Evolutionary conservation across 2,113 vertebrate genomes (phyloP), one percentile per base, ranked within the genome.

Genomic region (Ammodytes marinus): DNA sequence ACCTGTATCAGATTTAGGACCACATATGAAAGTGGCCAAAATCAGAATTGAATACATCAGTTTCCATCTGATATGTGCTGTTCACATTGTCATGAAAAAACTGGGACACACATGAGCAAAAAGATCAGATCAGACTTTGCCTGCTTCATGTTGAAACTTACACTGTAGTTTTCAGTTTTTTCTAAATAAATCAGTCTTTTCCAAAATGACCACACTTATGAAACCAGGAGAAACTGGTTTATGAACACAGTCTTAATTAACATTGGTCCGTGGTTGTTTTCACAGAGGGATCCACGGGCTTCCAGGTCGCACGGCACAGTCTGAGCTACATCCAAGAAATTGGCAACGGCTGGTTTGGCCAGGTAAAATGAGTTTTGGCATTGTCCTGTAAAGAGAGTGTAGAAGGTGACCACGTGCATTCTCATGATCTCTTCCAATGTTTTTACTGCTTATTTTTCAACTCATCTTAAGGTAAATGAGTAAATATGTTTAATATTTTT

Each of bases 271-370:
- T 79, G 39, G 76, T 57, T n/a, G 86, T n/a, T 37, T 84, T 45
- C 71, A 66, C 93, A 99, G 98, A 98, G 82, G 96, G 95, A 85
- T 93, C 96, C 35, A 92, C 96, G 68, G 95, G 95, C 85, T 83
- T 90, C 74, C 98, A 97, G 89, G 93, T 99, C 70, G 91, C 96
- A 37, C 97, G 98, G 45, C 98, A 99, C 87, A 97, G 94, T 94
- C 95, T 99, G 61, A 99, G 97, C 91, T 99, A 99, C 87, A 99
- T 99, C 88, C 98, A 99, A 90, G 98, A 99, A 94, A 97, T 99
- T 69, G 98, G 97, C 85, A 97, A 93, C 78, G 98, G 98, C 87
- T 99, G 97, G 96, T 99, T 99, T 95, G 98, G 98, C 87, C 99
- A 99, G 97, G 98, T 99, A 91, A 78, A 79, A 52, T 42, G 14